These are phyloP conservation scores for Selene dorsalis DNA, from an alignment of 2,797 vertebrate species.

Conservation along the genomic window DNA sequence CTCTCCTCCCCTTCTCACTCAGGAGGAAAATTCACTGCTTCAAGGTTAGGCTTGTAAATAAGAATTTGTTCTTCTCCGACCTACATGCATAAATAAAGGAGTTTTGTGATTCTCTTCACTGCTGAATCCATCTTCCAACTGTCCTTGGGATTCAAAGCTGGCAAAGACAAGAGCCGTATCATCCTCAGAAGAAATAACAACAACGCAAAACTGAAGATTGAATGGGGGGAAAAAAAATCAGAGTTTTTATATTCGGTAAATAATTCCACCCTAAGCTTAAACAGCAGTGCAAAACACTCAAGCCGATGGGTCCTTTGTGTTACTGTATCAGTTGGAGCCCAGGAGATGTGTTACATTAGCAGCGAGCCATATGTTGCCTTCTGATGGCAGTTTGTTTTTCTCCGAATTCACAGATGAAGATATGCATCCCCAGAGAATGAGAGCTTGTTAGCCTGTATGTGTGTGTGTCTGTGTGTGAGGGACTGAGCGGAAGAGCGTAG, in stretches of 20 bases:
- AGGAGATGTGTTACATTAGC: slow-evolving; percentile 65
- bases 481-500: slow-evolving; percentile 35
- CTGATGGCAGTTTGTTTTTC: slow-evolving; percentile 74
- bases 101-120: slow-evolving; percentile 44
- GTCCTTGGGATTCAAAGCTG: slow-evolving; percentile 56
- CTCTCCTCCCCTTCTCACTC: slow-evolving; percentile 36
- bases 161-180: slow-evolving; percentile 25
- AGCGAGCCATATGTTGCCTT: slow-evolving; percentile 70
- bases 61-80: slow-evolving; percentile 46
- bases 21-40: slow-evolving; percentile 41
- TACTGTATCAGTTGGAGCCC: slow-evolving; percentile 56
- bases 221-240: slow-evolving; percentile 1
- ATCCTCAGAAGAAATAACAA: slow-evolving; percentile 21
- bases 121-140: slow-evolving; percentile 24
- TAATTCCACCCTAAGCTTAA: slow-evolving; percentile 32
- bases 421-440: slow-evolving; percentile 59
- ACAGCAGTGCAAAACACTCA: slow-evolving; percentile 30
- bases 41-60: slow-evolving; percentile 67
- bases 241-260: slow-evolving; percentile 18
- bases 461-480: slow-evolving; percentile 17
- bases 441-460: slow-evolving; percentile 39
- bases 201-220: slow-evolving; percentile 30
- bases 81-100: slow-evolving; percentile 62
- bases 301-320: slow-evolving; percentile 44
- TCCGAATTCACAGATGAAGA: slow-evolving; percentile 66